These are phyloP conservation scores for Teleiodes luculella DNA, from an alignment of 2,888 invertebrate species.

Conservation along the genomic window DNA sequence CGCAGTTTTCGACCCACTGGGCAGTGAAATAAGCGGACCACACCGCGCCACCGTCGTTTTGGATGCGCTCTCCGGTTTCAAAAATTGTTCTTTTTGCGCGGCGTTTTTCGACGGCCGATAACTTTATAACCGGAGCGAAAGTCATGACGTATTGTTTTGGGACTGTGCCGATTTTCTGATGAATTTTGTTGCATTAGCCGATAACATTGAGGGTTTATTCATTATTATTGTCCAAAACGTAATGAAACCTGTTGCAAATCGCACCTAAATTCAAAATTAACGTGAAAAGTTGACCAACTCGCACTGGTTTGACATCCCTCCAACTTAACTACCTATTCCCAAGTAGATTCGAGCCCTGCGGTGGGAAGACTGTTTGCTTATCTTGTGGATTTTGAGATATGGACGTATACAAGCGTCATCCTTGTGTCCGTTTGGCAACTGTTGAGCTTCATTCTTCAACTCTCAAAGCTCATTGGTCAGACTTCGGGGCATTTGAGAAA, in stretches of 20 bases:
- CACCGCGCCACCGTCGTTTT: slow-evolving; percentile 53
- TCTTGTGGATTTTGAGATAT: no score
- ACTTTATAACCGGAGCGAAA: slow-evolving; percentile 16
- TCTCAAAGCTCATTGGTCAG: not conserved
- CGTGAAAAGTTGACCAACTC: no score
- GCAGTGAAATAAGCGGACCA: slow-evolving; percentile 70
- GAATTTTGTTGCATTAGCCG: not conserved
- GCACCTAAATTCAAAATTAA: not conserved
- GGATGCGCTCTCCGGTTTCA: slow-evolving; percentile 62
- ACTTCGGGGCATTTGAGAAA: not conserved
- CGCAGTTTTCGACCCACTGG: slow-evolving; percentile 65
- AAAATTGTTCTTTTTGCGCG: slow-evolving; percentile 35
- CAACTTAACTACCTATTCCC: no score
- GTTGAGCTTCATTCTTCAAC: no score
- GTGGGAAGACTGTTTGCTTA: no score
- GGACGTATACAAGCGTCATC: no score
- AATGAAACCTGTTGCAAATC: no score
- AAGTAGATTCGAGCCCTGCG: no score
- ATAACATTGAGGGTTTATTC: not conserved
- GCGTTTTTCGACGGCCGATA: slow-evolving; percentile 12
- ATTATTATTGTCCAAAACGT: not conserved
- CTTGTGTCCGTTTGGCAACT: no score
- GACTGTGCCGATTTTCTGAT: not conserved
- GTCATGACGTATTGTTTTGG: slow-evolving; percentile 2
- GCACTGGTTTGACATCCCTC: no score